Conservation (phyloP, 1,140 invertebrate species). For the Leptopilina clavipes region DNA sequence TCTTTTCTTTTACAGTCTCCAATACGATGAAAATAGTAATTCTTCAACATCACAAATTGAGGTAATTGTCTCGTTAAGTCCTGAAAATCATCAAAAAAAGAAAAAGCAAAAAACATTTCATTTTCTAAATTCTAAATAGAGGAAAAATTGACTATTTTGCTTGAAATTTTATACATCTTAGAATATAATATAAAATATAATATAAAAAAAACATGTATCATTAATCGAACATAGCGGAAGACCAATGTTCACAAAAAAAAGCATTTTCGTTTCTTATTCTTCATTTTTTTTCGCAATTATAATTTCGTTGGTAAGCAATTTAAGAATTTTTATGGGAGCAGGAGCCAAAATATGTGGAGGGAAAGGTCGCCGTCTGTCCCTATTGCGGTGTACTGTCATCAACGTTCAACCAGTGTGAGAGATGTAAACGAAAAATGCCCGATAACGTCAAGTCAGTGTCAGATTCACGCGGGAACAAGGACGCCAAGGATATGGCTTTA, state of each 20-base stretch:
- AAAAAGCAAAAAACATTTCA: background rate
- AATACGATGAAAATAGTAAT: conserved; percentile 66
- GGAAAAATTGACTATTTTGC: too few relatives aligned
- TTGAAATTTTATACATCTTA: too few relatives aligned
- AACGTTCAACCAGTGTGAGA: conserved; percentile 83
- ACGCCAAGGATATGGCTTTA: conserved; percentile 57
- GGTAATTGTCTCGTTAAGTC: conserved; percentile 46
- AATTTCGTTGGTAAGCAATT: background rate
- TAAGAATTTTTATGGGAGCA: conserved; percentile 53
- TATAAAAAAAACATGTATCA: background rate
- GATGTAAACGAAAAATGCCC: conserved; percentile 77
- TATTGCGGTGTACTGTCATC: conserved; percentile 82
- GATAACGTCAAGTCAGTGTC: conserved; percentile 75
- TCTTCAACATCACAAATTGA: conserved; percentile 57
- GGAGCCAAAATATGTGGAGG: conserved; percentile 78
- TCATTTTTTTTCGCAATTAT: background rate
- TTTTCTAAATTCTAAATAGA: too few relatives aligned
- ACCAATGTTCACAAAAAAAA: background rate
- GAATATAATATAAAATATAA: too few relatives aligned
- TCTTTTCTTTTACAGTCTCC: conserved; percentile 50
- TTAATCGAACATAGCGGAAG: conserved; percentile 31
- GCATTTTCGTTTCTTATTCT: background rate
- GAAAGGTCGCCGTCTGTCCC: conserved; percentile 82
- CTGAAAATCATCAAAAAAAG: too few relatives aligned
- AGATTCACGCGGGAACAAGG: conserved; percentile 45